Evolutionary conservation across 2,888 invertebrate genomes (phyloP).

Genomic region (Mesochorus sp.): DNA sequence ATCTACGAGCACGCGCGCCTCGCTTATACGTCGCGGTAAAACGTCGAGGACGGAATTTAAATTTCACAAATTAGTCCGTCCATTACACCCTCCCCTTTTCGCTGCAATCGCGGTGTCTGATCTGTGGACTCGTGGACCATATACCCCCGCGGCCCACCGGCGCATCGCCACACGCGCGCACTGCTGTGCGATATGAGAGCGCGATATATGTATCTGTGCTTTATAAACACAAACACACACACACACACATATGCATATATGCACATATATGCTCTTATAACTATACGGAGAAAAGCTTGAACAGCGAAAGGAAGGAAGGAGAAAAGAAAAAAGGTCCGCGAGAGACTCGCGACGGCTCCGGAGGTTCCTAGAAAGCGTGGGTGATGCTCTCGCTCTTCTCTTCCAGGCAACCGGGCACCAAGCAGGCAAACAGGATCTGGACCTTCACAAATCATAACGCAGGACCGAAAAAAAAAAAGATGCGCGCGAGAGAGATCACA

Average conservation of each 20-base stretch:
- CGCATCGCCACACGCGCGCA: conserved; percentile 23
- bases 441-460: conserved; percentile 78
- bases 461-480: conserved; percentile 66
- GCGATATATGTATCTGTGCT: background rate
- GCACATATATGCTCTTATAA: background rate
- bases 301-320: conserved; percentile 1
- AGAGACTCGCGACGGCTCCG: conserved; percentile 58
- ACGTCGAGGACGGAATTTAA: conserved; percentile 80
- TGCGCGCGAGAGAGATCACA: conserved; percentile 72
- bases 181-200: background rate
- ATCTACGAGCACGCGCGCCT: background rate
- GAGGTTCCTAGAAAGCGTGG: conserved; percentile 78
- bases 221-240: background rate
- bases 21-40: conserved; percentile 52
- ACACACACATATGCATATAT: background rate
- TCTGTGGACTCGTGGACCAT: conserved; percentile 62
- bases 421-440: conserved; percentile 72
- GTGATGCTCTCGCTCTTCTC: conserved; percentile 70
- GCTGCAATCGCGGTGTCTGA: conserved; percentile 75
- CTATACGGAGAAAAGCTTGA: conserved; percentile 3
- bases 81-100: conserved; percentile 81
- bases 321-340: conserved; percentile 22
- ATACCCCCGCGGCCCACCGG: background rate
- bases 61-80: conserved; percentile 81
- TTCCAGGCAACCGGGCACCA: conserved; percentile 64